Percentiles rank a stretch among this genome's conserved stretches.
These are phyloP conservation scores for Pachyrhynchus sulphureomaculatus DNA, from an alignment of 1,140 invertebrate genomes.

Conservation along the genomic window DNA sequence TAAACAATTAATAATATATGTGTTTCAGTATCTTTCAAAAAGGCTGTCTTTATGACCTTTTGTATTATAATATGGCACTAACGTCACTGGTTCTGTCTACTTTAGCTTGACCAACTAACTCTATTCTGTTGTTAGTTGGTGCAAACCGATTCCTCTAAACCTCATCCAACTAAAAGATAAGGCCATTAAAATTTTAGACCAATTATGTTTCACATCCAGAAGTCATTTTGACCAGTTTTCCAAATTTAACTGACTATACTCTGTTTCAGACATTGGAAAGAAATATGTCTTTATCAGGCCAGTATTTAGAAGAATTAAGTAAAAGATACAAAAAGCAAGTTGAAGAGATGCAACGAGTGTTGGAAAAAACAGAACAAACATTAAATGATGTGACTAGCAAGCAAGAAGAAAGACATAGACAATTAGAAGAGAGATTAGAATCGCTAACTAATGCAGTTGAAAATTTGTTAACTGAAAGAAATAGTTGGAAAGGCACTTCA, in stretches of 20 bases:
- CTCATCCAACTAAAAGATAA: too few species aligned
- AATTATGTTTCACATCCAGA: too few species aligned
- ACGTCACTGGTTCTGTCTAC: too few species aligned
- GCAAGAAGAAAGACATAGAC: conserved; percentile 68
- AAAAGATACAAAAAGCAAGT: conserved; percentile 93
- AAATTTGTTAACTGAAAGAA: conserved; percentile 62
- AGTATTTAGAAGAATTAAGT: conserved; percentile 94
- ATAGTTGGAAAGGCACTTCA: conserved; percentile 63
- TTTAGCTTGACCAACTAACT: too few species aligned
- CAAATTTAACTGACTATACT: background rate
- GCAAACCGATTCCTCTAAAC: too few species aligned
- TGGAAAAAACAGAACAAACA: conserved; percentile 77
- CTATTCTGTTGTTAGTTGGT: too few species aligned
- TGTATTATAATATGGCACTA: too few species aligned
- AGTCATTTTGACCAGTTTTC: too few species aligned
- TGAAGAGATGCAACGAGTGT: conserved; percentile 86
- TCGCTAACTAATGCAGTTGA: conserved; percentile 59
- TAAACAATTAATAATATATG: too few species aligned
- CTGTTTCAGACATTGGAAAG: conserved; percentile 79
- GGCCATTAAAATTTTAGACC: too few species aligned
- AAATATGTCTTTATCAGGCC: conserved; percentile 93
- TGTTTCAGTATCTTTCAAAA: too few species aligned
- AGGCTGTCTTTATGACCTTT: too few species aligned
- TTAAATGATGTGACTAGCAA: conserved; percentile 73
- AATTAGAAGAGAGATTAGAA: conserved; percentile 66